Percentiles rank a stretch among this genome's conserved stretches.
Conservation (phyloP, 2,888 invertebrate species). For the Zhuqinia jingwanae region DNA sequence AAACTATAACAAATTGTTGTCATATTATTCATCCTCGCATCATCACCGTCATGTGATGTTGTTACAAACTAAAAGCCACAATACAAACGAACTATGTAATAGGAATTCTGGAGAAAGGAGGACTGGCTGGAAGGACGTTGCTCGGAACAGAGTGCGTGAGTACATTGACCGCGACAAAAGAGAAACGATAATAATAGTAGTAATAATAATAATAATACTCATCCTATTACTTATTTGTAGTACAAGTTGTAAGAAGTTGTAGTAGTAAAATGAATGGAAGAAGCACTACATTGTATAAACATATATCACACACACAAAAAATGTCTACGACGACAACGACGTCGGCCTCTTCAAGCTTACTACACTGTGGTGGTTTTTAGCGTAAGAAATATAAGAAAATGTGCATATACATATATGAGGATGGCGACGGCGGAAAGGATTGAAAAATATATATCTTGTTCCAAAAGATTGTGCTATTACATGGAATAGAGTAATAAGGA, state of each 20-base stretch:
- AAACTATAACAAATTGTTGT: neutral
- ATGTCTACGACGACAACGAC: no score
- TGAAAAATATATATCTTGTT: slow-evolving; percentile 1
- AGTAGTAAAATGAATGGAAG: no score
- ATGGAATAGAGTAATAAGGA: no score
- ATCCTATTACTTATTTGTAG: neutral
- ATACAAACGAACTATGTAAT: slow-evolving; percentile 28
- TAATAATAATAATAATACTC: neutral
- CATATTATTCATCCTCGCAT: slow-evolving; percentile 16
- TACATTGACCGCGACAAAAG: slow-evolving; percentile 67
- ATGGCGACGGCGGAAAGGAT: neutral
- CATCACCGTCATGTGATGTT: slow-evolving; percentile 1
- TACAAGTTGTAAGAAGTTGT: no score
- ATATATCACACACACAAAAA: neutral
- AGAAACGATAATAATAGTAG: slow-evolving; percentile 46
- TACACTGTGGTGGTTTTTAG: neutral
- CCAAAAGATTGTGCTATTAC: neutral
- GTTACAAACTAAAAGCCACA: slow-evolving; percentile 32
- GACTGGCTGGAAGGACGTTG: slow-evolving; percentile 65
- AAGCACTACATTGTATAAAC: neutral
- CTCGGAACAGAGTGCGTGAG: slow-evolving; percentile 71
- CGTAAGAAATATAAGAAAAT: no score
- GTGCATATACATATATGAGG: no score
- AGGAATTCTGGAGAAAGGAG: slow-evolving; percentile 58
- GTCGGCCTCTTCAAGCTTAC: slow-evolving; percentile 16